phyloP scores from a whole-genome alignment of 2,888 invertebrate species.

The Rutpela maculata region DNA sequence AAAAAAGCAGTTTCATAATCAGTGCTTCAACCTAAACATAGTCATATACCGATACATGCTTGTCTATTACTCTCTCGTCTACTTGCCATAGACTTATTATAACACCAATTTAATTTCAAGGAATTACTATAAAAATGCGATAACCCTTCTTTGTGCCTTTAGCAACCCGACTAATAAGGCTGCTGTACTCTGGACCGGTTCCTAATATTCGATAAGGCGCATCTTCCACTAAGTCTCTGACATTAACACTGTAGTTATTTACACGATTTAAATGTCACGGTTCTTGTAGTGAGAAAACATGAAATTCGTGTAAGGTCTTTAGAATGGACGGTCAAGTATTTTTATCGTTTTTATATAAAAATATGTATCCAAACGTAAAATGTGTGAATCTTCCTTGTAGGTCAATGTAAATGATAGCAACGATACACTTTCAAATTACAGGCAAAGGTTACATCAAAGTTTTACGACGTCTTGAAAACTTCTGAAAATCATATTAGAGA shows the following conservation, averaged over 20 bases:
- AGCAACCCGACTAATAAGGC: conserved; percentile 7
- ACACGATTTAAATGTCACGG: conserved; percentile 16
- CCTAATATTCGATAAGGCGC: conserved; percentile 17
- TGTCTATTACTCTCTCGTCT: neutral
- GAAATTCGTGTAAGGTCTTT: conserved; percentile 23
- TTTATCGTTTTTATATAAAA: conserved; percentile 3
- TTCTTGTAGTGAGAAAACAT: conserved; percentile 18
- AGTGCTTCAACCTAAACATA: too few species aligned
- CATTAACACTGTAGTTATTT: conserved; percentile 16
- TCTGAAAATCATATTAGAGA: too few species aligned
- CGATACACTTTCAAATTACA: conserved; percentile 1
- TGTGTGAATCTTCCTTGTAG: conserved; percentile 4
- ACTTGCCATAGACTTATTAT: neutral
- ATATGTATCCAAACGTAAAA: neutral
- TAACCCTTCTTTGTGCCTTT: conserved; percentile 30
- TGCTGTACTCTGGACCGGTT: conserved; percentile 12
- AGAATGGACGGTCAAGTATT: conserved; percentile 15
- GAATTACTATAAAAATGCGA: conserved; percentile 41
- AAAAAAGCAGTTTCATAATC: too few species aligned
- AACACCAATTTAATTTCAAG: conserved; percentile 40
- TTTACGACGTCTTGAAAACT: neutral
- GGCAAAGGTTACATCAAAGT: neutral
- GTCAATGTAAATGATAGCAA: neutral
- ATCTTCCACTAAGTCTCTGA: conserved; percentile 12
- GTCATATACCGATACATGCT: too few species aligned